A percentile compares a stretch with the other conserved stretches of the same genome.
These are phyloP conservation scores for Oostethus manadensis DNA, from an alignment of 2,113 vertebrate genomes.

Conservation along the genomic window DNA sequence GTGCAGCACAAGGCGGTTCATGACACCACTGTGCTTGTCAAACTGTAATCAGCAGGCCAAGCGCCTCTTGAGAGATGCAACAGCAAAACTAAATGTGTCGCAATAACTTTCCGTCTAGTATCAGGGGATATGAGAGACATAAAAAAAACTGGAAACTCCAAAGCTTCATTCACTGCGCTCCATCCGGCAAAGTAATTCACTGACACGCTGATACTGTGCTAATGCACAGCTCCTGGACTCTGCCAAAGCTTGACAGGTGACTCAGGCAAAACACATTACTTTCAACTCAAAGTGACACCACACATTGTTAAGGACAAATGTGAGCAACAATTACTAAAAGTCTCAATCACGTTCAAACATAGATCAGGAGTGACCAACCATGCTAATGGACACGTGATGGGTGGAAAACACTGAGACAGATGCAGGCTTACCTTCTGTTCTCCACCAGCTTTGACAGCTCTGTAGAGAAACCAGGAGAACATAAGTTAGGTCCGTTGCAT, in stretches of 20 bases:
- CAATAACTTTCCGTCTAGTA: constrained; percentile 11
- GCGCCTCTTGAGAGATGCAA: constrained; percentile 9
- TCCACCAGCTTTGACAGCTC: constrained; percentile 57
- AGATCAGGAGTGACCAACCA: constrained; percentile 19
- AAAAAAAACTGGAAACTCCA: constrained; percentile 26
- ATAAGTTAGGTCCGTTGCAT: constrained; percentile 2
- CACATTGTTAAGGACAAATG: constrained; percentile 23
- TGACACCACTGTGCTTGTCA: constrained; percentile 16
- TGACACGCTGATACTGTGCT: constrained; percentile 39
- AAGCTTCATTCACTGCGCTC: constrained; percentile 37
- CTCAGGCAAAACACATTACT: constrained; percentile 28
- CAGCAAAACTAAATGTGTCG: constrained; percentile 11
- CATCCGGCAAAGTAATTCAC: constrained; percentile 34
- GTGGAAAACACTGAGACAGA: constrained; percentile 11
- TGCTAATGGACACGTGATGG: constrained; percentile 28
- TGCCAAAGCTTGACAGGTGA: constrained; percentile 30
- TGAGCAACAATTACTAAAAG: constrained; percentile 24
- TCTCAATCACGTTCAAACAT: constrained; percentile 27
- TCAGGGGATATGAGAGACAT: constrained; percentile 59
- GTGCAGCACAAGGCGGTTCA: constrained; percentile 17
- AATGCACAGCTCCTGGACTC: constrained; percentile 30
- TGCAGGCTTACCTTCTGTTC: constrained; percentile 69
- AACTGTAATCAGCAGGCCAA: constrained; percentile 21
- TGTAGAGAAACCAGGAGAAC: constrained; percentile 32
- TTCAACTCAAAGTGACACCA: constrained; percentile 44